Percentiles rank a stretch among this genome's conserved stretches.
These are phyloP conservation scores for Micropoecilia bifurca DNA, from an alignment of 2,797 vertebrate species.

Conservation along the genomic window DNA sequence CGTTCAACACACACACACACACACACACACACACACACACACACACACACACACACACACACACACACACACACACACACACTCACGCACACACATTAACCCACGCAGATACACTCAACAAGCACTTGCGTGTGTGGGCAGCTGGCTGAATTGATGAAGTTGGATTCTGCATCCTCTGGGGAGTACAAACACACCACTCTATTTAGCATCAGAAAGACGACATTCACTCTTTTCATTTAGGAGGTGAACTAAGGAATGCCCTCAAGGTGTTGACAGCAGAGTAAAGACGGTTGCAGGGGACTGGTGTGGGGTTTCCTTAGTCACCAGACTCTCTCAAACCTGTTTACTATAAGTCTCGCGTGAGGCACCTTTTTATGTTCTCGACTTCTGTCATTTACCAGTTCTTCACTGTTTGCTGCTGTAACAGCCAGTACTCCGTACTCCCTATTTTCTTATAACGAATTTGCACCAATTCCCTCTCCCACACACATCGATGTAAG, in stretches of 20 bases:
- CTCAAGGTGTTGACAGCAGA: conserved; percentile 67
- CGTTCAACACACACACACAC: conserved; percentile 41
- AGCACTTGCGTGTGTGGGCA: conserved; percentile 79
- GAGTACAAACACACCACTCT: conserved; percentile 68
- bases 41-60: conserved; percentile 48
- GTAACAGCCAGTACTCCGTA: conserved; percentile 8
- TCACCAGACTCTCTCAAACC: conserved; percentile 16
- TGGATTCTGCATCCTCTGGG: conserved; percentile 72
- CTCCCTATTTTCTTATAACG: conserved; percentile 45
- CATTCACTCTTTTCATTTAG: conserved; percentile 70
- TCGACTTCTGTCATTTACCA: conserved; percentile 41
- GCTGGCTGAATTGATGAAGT: conserved; percentile 75
- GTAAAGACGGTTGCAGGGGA: conserved; percentile 46
- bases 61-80: conserved; percentile 38
- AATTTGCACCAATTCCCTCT: conserved; percentile 17
- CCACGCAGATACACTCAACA: conserved; percentile 70
- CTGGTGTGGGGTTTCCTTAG: conserved; percentile 44
- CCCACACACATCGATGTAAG: conserved; percentile 11
- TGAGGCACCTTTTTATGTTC: conserved; percentile 33
- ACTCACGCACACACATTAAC: conserved; percentile 49
- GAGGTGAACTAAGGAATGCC: conserved; percentile 69
- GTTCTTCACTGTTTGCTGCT: conserved; percentile 47
- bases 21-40: conserved; percentile 46
- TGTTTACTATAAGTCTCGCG: conserved; percentile 28
- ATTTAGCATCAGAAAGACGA: conserved; percentile 75